A percentile compares a stretch with the other conserved stretches of the same genome.
These are phyloP conservation scores for Epicauta chinensis DNA, from an alignment of 1,140 invertebrate genomes.

Conservation along the genomic window DNA sequence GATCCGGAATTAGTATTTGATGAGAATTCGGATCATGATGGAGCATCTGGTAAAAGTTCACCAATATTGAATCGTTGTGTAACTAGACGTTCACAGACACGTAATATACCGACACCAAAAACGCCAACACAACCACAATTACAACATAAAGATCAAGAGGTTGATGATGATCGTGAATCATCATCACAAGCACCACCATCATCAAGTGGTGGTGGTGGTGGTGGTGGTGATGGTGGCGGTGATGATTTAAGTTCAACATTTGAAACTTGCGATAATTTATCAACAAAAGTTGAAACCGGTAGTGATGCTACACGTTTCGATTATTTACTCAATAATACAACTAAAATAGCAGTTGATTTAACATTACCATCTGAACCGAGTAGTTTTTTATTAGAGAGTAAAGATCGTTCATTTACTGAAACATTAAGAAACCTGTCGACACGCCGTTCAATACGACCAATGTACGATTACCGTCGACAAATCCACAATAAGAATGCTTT, in stretches of 20 bases:
- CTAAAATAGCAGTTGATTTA: no score
- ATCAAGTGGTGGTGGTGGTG: not conserved
- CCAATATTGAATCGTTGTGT: constrained; percentile 32
- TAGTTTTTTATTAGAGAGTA: constrained; percentile 20
- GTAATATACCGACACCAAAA: constrained; percentile 40
- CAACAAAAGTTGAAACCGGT: constrained; percentile 32
- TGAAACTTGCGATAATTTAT: constrained; percentile 27
- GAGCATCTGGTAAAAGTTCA: constrained; percentile 34
- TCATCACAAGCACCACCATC: not conserved
- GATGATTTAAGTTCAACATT: constrained; percentile 21
- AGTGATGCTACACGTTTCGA: constrained; percentile 27
- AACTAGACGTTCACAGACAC: constrained; percentile 36
- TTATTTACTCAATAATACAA: constrained; percentile 14
- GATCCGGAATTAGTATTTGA: constrained; percentile 39
- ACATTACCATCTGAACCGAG: constrained; percentile 1
- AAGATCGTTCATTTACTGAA: constrained; percentile 28
- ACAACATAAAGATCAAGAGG: not conserved
- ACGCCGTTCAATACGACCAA: constrained; percentile 30
- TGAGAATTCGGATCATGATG: constrained; percentile 33
- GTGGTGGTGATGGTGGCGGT: constrained; percentile 1
- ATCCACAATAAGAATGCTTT: constrained; percentile 23
- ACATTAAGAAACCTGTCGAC: constrained; percentile 30
- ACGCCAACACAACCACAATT: constrained; percentile 29
- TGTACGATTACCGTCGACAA: constrained; percentile 22
- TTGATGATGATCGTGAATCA: constrained; percentile 3